These are phyloP conservation scores for Mastomys coucha DNA, from an alignment of 2,113 vertebrate genomes.

Conservation along the genomic window DNA sequence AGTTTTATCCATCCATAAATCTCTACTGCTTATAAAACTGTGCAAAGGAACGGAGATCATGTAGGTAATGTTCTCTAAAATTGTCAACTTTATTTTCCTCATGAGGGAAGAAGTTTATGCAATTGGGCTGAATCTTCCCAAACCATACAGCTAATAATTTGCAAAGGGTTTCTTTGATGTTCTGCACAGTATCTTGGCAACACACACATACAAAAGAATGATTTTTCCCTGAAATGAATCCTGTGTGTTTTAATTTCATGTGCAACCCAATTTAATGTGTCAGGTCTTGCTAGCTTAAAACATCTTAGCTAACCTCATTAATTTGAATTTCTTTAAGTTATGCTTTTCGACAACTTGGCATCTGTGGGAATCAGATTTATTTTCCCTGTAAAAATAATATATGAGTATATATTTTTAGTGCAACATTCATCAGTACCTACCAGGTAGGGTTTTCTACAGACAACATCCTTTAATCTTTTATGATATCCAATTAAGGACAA, in stretches of 20 bases:
- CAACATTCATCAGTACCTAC: not conserved
- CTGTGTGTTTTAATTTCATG: slow-evolving; percentile 61
- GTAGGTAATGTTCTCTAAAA: not conserved
- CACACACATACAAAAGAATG: slow-evolving; percentile 39
- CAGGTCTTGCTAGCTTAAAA: slow-evolving; percentile 64
- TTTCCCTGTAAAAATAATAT: slow-evolving; percentile 65
- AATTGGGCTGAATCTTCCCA: slow-evolving; percentile 56
- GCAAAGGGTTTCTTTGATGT: slow-evolving; percentile 69
- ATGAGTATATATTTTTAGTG: slow-evolving; percentile 37
- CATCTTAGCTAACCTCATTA: slow-evolving; percentile 68
- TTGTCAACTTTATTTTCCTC: slow-evolving; percentile 55
- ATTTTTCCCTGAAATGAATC: slow-evolving; percentile 64
- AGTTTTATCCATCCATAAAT: not conserved
- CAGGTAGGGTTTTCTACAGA: not conserved
- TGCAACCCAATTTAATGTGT: slow-evolving; percentile 69
- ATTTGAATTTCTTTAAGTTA: slow-evolving; percentile 61
- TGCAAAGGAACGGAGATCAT: not conserved
- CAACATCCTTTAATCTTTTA: slow-evolving; percentile 44
- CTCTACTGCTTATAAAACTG: slow-evolving; percentile 5
- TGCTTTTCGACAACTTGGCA: slow-evolving; percentile 53
- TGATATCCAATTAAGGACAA: not conserved
- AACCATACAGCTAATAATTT: slow-evolving; percentile 67
- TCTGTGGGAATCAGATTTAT: slow-evolving; percentile 45
- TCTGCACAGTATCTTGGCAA: slow-evolving; percentile 63
- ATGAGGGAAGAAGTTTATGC: slow-evolving; percentile 54